Evolutionary conservation across 92 coral and sea anemone genomes (phyloP), one percentile per base, ranked within the genome.

Genomic region (Porites lobata): DNA sequence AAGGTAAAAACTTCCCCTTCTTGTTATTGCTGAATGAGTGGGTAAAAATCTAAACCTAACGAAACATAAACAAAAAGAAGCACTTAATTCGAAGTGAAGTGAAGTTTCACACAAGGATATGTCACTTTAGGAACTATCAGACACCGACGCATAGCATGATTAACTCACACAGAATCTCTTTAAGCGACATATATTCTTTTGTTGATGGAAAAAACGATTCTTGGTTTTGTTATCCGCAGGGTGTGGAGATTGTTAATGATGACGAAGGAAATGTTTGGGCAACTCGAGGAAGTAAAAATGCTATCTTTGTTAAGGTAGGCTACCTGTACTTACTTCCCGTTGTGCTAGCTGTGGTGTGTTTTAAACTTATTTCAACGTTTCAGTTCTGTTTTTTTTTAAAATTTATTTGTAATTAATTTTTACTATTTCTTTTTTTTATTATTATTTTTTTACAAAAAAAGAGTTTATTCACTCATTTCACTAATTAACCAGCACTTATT

Each of bases 241-340:
- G 96, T 19, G 77, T 94, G 38, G 85, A 89, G 82, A 19, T 94
- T 43, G 86, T 84, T 21, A 85, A 85, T 20, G 96, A 94, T 67
- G 93, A 85, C 7, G 85, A 92, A 19, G 91, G 91, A 19, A 84
- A 86, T 77, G 87, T 94, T 21, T 94, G 96, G 96, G 92, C 72
- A 17, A 92, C 93, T 81, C 73, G 95, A 38, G 79, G 88, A 50
- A 94, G 95, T 86, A 89, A 94, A 88, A 92, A 87, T 53, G 22
- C 69, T 9, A 82, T 94, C 38, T 94, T 85, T 72, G 93, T 94
- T 1, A 92, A 94, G 96, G 96, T 91, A 47, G 26, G 74, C 14
- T 3, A 56, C 1, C 11, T 0, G 15, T 17, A 9, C 7, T 38
- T 4, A 5, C 47, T 3, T 38, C 47, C 47, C 47, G 6, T 38